These are phyloP conservation scores for Athene noctua DNA, from an alignment of 2,113 vertebrate genomes.

Conservation along the genomic window DNA sequence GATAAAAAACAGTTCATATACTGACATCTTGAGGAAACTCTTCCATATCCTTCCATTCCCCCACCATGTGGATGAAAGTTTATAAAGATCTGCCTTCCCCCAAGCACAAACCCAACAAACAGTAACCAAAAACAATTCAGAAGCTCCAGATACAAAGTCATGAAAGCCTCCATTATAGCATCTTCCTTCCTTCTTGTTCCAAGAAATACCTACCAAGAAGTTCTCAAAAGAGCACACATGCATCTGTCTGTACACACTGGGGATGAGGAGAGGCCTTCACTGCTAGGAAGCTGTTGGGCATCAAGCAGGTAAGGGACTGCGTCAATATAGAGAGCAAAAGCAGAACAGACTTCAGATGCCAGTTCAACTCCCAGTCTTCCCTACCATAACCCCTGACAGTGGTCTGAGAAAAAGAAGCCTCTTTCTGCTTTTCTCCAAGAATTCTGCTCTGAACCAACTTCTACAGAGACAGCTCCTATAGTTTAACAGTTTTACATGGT, in stretches of 20 bases:
- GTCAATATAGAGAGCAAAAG: fast-evolving
- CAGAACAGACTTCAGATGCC: background rate
- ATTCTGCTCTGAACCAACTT: background rate
- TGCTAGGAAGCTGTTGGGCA: background rate
- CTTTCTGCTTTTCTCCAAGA: background rate
- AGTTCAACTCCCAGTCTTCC: background rate
- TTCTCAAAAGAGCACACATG: background rate
- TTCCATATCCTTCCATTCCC: background rate
- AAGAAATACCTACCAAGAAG: background rate
- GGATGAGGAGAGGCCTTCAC: background rate
- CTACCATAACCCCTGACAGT: background rate
- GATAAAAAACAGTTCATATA: background rate
- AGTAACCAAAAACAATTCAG: background rate
- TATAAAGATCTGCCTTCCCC: background rate
- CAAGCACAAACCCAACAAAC: background rate
- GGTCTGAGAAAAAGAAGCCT: background rate
- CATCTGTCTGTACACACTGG: background rate
- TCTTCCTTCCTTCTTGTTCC: background rate
- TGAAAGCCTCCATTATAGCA: background rate
- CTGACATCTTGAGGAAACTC: background rate
- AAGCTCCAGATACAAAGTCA: background rate
- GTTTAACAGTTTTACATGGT: background rate
- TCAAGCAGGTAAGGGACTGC: background rate
- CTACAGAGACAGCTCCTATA: background rate
- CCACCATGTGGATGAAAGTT: background rate